These are phyloP conservation scores for Odontocerum albicorne DNA, from an alignment of 2,888 invertebrate species.

Conservation along the genomic window DNA sequence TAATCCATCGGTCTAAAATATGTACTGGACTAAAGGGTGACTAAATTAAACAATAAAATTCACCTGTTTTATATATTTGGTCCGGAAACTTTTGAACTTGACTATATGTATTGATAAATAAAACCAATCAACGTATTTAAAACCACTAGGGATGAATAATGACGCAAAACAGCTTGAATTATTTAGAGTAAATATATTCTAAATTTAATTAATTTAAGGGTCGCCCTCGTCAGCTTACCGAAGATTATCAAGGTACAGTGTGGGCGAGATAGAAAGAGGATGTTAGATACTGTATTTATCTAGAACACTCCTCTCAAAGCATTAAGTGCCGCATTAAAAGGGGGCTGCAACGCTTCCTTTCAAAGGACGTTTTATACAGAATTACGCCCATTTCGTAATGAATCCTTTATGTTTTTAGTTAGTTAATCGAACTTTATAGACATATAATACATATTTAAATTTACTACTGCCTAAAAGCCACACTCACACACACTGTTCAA, in stretches of 20 bases:
- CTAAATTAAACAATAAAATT: no score
- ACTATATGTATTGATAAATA: no score
- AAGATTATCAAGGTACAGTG: neutral
- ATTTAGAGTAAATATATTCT: neutral
- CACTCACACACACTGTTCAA: no score
- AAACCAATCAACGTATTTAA: no score
- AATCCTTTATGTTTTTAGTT: constrained; percentile 32
- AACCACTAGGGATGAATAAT: no score
- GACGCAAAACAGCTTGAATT: no score
- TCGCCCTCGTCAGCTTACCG: neutral
- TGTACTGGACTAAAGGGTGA: no score
- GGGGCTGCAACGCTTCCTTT: constrained; percentile 15
- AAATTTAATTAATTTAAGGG: neutral
- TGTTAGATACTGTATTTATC: no score
- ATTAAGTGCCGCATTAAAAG: constrained; percentile 16
- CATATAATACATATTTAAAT: constrained; percentile 34
- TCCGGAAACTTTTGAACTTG: no score
- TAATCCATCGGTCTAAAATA: no score
- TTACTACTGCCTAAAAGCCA: neutral
- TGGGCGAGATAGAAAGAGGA: neutral
- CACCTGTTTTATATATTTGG: no score
- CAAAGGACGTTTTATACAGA: constrained; percentile 16
- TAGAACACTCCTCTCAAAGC: neutral
- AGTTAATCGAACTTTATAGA: constrained; percentile 34
- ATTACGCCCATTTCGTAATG: constrained; percentile 25